phyloP scores from a whole-genome alignment of 2,113 vertebrate species.

The Plestiodon gilberti region DNA sequence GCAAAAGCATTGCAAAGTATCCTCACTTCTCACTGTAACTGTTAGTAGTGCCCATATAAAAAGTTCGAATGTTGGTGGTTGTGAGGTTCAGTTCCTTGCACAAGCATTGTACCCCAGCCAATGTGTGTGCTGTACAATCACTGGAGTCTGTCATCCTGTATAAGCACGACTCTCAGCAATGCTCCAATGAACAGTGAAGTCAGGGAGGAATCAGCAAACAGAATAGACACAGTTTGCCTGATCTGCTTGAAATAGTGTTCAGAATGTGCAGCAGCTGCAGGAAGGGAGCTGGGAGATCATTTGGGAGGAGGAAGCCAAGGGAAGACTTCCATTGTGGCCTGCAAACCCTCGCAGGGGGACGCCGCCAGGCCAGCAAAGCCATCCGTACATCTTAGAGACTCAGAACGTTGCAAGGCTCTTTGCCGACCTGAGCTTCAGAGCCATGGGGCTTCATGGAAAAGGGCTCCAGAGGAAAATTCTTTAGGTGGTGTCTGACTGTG shows the following conservation, averaged over 20 bases:
- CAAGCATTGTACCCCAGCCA: neutral
- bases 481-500: neutral
- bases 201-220: neutral
- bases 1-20: slow-evolving; percentile 64
- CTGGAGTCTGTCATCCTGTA: neutral
- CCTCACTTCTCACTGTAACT: neutral
- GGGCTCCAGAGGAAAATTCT: neutral
- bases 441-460: neutral
- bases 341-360: neutral
- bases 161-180: neutral
- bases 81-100: neutral
- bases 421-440: neutral
- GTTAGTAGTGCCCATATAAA: neutral
- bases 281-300: neutral
- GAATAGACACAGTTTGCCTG: neutral
- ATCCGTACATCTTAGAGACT: neutral
- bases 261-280: neutral
- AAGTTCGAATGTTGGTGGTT: neutral
- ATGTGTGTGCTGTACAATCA: neutral
- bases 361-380: neutral
- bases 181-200: neutral
- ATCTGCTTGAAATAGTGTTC: neutral
- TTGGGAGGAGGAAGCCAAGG: neutral
- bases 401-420: neutral
- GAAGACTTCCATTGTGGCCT: neutral